A percentile compares a stretch with the other conserved stretches of the same genome.
These are phyloP conservation scores for Pomacea maculata DNA, from an alignment of 1,140 invertebrate species.

Conservation along the genomic window DNA sequence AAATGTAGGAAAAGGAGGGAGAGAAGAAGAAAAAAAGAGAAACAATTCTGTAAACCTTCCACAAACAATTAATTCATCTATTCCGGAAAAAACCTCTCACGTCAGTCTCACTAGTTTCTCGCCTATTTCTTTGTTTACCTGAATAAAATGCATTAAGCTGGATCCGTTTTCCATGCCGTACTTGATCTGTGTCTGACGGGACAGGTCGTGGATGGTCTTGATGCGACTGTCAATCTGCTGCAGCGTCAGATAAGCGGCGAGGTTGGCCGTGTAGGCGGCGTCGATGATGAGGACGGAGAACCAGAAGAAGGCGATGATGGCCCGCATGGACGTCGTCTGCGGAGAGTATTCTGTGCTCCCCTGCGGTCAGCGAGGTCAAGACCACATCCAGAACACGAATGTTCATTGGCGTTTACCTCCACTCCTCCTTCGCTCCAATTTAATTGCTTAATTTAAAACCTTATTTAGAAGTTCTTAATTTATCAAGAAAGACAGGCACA, in stretches of 20 bases:
- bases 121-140: slow-evolving; percentile 12
- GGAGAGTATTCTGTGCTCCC: slow-evolving; percentile 67
- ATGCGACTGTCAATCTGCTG: slow-evolving; percentile 61
- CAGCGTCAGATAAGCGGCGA: slow-evolving; percentile 66
- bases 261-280: slow-evolving; percentile 66
- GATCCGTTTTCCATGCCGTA: slow-evolving; percentile 55
- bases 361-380: slow-evolving; percentile 77
- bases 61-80: neutral
- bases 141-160: slow-evolving; percentile 49
- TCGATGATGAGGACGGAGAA: slow-evolving; percentile 66
- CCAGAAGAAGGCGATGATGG: slow-evolving; percentile 62
- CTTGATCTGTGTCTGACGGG: slow-evolving; percentile 54
- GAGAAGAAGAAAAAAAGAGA: neutral
- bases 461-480: too few species aligned
- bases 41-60: neutral
- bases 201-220: slow-evolving; percentile 59
- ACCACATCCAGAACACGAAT: neutral
- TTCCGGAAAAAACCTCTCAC: too few species aligned
- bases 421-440: too few species aligned
- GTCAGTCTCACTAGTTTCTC: too few species aligned
- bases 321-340: slow-evolving; percentile 57
- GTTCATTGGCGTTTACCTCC: too few species aligned
- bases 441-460: too few species aligned
- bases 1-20: neutral
- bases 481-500: neutral